Conservation (phyloP, 1,140 invertebrate genomes). For the Caligus rogercresseyi region DNA sequence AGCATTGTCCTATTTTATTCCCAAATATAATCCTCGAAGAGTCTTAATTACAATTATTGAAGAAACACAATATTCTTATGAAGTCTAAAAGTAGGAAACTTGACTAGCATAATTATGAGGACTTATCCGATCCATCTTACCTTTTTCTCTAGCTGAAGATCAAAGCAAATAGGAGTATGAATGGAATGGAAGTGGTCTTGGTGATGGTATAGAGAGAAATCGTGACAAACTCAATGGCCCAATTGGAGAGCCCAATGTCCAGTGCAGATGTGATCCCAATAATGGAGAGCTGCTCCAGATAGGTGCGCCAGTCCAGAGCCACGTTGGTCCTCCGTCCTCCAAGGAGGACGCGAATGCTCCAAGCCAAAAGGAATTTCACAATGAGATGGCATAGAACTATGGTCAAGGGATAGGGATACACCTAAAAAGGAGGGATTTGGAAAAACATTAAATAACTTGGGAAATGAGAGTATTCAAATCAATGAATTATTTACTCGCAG, state of each 20-base stretch:
- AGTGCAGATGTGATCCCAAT: constrained; percentile 77
- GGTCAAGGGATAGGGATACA: constrained; percentile 57
- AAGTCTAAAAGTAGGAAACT: no score
- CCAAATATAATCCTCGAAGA: no score
- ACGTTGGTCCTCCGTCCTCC: constrained; percentile 42
- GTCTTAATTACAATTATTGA: no score
- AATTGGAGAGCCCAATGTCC: constrained; percentile 92
- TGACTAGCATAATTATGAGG: no score
- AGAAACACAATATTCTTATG: no score
- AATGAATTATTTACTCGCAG: constrained; percentile 45
- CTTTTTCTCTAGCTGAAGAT: constrained; percentile 17
- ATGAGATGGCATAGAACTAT: constrained; percentile 65
- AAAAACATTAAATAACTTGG: constrained; percentile 11
- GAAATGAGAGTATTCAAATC: not conserved
- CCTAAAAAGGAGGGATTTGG: constrained; percentile 38
- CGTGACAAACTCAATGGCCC: constrained; percentile 79
- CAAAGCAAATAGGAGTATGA: constrained; percentile 24
- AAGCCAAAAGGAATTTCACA: constrained; percentile 58
- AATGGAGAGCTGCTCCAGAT: constrained; percentile 44
- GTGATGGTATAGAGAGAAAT: constrained; percentile 55
- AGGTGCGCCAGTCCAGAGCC: constrained; percentile 45
- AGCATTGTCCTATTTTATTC: no score
- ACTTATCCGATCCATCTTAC: no score
- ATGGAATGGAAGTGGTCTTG: constrained; percentile 19
- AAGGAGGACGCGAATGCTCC: constrained; percentile 42